These are phyloP conservation scores for Chirona hameri DNA, from an alignment of 2,888 invertebrate species.

Conservation along the genomic window DNA sequence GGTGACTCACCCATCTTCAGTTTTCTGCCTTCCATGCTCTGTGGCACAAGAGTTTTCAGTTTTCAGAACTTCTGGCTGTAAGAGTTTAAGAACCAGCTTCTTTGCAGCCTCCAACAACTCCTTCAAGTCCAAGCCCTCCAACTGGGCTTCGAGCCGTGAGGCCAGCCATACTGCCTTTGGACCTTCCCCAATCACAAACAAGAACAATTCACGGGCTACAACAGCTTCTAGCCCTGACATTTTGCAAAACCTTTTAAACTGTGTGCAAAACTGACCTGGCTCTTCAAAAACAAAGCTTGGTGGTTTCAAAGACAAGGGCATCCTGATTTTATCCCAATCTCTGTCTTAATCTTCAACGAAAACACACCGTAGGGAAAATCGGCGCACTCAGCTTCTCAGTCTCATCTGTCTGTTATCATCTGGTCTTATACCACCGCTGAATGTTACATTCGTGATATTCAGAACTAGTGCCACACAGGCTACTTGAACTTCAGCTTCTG, in stretches of 20 bases:
- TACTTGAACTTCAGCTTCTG: no score
- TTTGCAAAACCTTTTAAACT: background rate
- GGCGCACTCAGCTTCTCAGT: no score
- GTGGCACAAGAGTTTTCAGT: background rate
- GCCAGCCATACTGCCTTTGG: background rate
- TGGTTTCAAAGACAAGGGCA: background rate
- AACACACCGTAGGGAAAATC: no score
- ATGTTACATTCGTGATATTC: no score
- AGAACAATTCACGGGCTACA: background rate
- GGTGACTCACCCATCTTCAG: background rate
- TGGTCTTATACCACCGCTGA: no score
- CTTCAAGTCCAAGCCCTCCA: background rate
- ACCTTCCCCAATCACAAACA: background rate
- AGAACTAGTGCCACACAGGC: no score
- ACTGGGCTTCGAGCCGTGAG: background rate
- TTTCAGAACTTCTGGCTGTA: background rate
- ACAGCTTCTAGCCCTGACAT: background rate
- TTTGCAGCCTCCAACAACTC: background rate
- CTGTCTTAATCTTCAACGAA: no score
- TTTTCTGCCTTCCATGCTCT: background rate
- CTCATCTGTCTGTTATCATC: no score
- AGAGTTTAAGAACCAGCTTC: background rate
- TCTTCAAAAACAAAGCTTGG: background rate
- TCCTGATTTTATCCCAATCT: no score
- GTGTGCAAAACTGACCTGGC: background rate